Evolutionary conservation across 2,888 invertebrate species (phyloP).

Genomic region (Aphrophora alni): DNA sequence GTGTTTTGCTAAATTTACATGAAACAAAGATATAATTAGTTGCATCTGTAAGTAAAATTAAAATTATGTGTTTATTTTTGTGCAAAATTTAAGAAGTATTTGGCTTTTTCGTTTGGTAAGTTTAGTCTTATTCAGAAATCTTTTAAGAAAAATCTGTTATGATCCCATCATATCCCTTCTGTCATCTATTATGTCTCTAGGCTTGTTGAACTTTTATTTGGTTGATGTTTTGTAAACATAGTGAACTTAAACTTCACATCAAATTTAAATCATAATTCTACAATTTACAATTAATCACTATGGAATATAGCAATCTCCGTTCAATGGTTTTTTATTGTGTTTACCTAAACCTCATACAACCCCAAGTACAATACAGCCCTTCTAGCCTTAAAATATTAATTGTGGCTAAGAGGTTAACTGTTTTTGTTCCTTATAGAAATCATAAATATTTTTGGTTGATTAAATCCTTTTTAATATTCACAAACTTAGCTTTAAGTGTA

Average conservation of each 20-base stretch:
- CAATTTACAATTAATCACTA: too few relatives aligned
- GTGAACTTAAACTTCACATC: background rate
- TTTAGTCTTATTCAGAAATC: constrained; percentile 6
- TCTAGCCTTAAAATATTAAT: background rate
- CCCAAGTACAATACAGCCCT: background rate
- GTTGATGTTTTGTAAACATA: background rate
- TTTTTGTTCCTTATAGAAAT: too few relatives aligned
- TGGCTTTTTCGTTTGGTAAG: background rate
- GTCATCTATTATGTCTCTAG: background rate
- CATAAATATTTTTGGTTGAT: too few relatives aligned
- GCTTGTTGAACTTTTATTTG: background rate
- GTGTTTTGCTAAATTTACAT: constrained; percentile 40
- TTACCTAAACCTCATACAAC: background rate
- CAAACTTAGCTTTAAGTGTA: too few relatives aligned
- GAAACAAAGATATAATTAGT: background rate
- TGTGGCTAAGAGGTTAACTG: background rate
- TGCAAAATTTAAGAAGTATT: background rate
- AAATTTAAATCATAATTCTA: background rate
- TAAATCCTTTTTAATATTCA: too few relatives aligned
- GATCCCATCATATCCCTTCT: background rate
- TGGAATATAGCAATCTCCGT: too few relatives aligned
- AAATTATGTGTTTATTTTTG: background rate
- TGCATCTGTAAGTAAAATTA: background rate
- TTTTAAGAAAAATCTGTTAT: constrained; percentile 1
- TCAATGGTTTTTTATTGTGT: background rate